phyloP scores from a whole-genome alignment of 2,797 vertebrate species.

The Podarcis siculus region DNA sequence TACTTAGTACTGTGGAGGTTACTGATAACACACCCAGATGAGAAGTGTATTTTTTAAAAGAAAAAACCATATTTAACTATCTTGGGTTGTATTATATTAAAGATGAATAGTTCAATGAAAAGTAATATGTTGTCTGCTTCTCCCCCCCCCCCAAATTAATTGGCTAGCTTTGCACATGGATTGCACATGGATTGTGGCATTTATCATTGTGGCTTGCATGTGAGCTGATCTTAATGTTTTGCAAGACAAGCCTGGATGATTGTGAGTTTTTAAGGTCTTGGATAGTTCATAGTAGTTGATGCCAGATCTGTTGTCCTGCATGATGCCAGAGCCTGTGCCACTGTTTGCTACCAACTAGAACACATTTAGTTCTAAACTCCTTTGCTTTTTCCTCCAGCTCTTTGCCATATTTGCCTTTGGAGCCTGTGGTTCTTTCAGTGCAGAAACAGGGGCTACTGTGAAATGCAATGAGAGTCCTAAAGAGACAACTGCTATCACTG shows the following conservation, averaged over 20 bases:
- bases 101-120: neutral
- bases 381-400: constrained; percentile 77
- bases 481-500: constrained; percentile 63
- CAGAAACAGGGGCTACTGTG: constrained; percentile 80
- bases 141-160: neutral
- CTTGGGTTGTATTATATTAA: neutral
- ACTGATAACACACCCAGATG: neutral
- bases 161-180: neutral
- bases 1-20: neutral
- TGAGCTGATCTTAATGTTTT: neutral
- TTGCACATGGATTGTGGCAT: neutral
- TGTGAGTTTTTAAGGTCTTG: neutral
- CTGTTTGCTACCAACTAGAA: neutral
- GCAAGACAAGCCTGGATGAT: neutral
- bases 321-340: neutral
- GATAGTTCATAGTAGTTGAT: neutral
- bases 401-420: constrained; percentile 95
- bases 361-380: constrained; percentile 2
- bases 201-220: neutral
- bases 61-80: neutral
- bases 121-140: neutral
- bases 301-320: neutral
- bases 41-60: neutral
- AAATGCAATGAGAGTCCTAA: constrained; percentile 65
- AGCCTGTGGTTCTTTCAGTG: constrained; percentile 87